Conservation (phyloP, 92 coral and sea anemone genomes). For the Chrysogorgia sp. region DNA sequence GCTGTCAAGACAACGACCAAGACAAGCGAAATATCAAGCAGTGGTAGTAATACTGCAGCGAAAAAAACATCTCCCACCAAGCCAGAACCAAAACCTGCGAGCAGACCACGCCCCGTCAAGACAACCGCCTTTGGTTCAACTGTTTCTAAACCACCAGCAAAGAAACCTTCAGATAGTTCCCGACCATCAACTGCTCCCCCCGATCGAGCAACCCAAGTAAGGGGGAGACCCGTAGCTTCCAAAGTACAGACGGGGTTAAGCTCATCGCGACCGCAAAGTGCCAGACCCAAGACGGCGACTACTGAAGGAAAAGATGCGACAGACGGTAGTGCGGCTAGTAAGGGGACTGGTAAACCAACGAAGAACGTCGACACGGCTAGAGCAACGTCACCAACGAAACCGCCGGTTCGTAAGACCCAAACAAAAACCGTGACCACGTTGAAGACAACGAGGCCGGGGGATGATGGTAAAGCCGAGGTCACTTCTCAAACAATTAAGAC, state of each 20-base stretch:
- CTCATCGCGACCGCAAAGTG: constrained; percentile 17
- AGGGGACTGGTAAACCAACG: constrained; percentile 20
- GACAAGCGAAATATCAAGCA: background rate
- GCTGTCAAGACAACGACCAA: constrained; percentile 4
- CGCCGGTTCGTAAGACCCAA: constrained; percentile 49
- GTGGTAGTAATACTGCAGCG: background rate
- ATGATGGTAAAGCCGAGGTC: constrained; percentile 45
- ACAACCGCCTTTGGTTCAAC: background rate
- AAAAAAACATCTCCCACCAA: background rate
- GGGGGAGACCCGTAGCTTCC: constrained; percentile 29
- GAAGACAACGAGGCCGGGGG: constrained; percentile 41
- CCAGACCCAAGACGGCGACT: background rate
- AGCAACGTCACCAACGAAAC: constrained; percentile 50
- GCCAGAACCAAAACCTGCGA: background rate
- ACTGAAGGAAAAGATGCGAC: constrained; percentile 13
- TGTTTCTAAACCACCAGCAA: background rate
- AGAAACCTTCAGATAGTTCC: background rate
- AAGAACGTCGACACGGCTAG: background rate
- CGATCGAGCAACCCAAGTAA: constrained; percentile 16
- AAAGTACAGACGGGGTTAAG: constrained; percentile 30
- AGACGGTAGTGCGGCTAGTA: constrained; percentile 17
- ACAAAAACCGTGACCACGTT: constrained; percentile 52
- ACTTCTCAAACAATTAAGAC: constrained; percentile 59
- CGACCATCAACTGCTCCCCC: constrained; percentile 44
- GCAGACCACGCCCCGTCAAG: background rate